Conservation (phyloP, 1,140 invertebrate genomes). For the Ceratosolen fusciceps region DNA sequence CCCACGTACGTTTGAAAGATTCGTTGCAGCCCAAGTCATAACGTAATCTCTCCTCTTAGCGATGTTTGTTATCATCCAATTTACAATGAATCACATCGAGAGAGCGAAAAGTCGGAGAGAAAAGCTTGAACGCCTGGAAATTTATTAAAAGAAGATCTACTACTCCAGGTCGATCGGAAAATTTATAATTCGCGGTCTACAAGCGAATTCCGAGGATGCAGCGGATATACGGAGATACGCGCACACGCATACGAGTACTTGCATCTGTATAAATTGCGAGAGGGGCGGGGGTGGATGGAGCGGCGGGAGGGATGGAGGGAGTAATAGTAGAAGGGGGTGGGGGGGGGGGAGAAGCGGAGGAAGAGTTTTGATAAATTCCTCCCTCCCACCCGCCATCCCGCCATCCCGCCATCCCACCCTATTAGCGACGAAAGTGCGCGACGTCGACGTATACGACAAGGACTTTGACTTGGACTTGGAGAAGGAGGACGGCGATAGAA, state of each 20-base stretch:
- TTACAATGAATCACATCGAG: not conserved
- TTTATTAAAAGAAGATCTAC: conserved; percentile 1
- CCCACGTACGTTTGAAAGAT: no score
- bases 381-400: conserved; percentile 58
- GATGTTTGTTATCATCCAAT: conserved; percentile 11
- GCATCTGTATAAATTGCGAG: no score
- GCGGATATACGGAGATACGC: not conserved
- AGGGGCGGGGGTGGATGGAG: not conserved
- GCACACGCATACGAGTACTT: no score
- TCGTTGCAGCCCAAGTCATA: no score
- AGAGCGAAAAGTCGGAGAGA: not conserved
- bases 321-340: not conserved
- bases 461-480: not conserved
- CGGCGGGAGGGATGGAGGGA: not conserved
- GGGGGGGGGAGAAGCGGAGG: conserved; percentile 46
- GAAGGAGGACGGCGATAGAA: not conserved
- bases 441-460: not conserved
- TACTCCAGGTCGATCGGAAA: not conserved
- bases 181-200: conserved; percentile 21
- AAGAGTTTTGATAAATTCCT: conserved; percentile 62
- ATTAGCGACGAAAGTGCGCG: no score
- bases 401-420: no score
- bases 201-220: conserved; percentile 2
- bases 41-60: no score
- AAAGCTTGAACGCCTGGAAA: not conserved